Conservation (phyloP, 2,888 invertebrate species). For the Drosophila aldrichi region DNA sequence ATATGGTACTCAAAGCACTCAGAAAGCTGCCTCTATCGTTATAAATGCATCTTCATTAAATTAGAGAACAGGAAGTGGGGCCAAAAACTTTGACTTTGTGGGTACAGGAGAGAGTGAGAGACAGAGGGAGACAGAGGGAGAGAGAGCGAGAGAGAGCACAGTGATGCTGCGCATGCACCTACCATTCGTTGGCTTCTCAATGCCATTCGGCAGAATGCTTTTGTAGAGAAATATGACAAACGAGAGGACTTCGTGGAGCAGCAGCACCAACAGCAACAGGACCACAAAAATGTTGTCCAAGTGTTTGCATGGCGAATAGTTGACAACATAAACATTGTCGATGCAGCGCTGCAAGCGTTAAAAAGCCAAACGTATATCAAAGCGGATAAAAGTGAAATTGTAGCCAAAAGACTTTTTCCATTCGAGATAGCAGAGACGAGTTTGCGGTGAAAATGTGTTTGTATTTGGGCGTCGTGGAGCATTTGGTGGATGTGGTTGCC, state of each 20-base stretch:
- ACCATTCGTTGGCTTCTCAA: not conserved
- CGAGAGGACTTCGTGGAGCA: slow-evolving; percentile 48
- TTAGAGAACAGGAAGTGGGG: slow-evolving; percentile 7
- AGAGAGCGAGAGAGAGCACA: slow-evolving; percentile 2
- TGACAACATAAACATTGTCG: slow-evolving; percentile 41
- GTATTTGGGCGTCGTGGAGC: slow-evolving; percentile 79
- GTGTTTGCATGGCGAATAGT: slow-evolving; percentile 49
- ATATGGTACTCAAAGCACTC: not conserved
- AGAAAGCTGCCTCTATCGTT: not conserved
- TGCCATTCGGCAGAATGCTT: slow-evolving; percentile 28
- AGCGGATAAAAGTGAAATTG: slow-evolving; percentile 3
- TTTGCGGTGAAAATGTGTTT: slow-evolving; percentile 69
- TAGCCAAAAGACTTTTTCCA: not conserved
- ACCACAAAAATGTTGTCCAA: slow-evolving; percentile 27
- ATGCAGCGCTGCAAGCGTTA: slow-evolving; percentile 19
- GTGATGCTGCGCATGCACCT: slow-evolving; percentile 40
- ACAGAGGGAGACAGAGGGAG: not conserved
- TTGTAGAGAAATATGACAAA: slow-evolving; percentile 48
- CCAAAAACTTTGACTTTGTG: not conserved
- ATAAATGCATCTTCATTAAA: slow-evolving; percentile 6
- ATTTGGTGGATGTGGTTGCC: slow-evolving; percentile 78
- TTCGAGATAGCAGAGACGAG: not conserved
- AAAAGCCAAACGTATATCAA: slow-evolving; percentile 7
- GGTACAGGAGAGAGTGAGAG: not conserved
- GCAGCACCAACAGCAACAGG: slow-evolving; percentile 58